Evolutionary conservation across 1,140 invertebrate genomes (phyloP), one percentile per base, ranked within the genome.

Genomic region (Trialeurodes vaporariorum): DNA sequence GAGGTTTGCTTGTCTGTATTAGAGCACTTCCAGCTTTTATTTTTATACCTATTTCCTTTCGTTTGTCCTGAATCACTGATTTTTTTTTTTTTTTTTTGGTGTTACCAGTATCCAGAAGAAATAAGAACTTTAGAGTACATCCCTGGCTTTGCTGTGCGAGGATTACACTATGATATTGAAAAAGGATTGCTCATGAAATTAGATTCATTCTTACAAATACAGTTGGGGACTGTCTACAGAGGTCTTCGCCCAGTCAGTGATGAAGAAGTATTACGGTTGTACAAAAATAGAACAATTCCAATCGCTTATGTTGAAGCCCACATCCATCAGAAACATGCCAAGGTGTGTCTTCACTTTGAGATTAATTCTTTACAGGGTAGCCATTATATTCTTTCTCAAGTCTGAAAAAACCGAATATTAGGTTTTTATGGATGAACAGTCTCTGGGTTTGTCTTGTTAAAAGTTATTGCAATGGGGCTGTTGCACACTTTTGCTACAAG

Each of bases 161-260:
- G 96, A 66, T 83, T 98, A 9, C 95, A 98, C 81, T 98, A 95
- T 82, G 96, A 98, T 78, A 92, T 97, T 75, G 90, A 94, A 77
- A 94, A 96, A 79, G 94, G 95, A 27, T 78, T 97, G n/a, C 80
- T 98, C 21, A 81, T 98, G 71, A 98, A 98, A 80, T 83, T 98
- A 71, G 95, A 98, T 81, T 93, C 93, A 22, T 98, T 97, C 79
- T 83, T 97, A 70, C 93, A 98, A 84, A 94, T 98, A 72, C 95
- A 98, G 78, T 85, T 94, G 75, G 95, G 93, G 49, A 89, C 93
- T 34, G 94, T 98, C n/a, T 98, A 94, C 77, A 84, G 91, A 73
- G 91, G 96, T 5, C 77, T 92, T 21, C 88, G 87, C 70, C 86
- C 86, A 17, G 83, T 98, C 0, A 81, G 86, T 22, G 88, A 91